Conservation (phyloP, 1,140 invertebrate genomes). For the Nasonia vitripennis region DNA sequence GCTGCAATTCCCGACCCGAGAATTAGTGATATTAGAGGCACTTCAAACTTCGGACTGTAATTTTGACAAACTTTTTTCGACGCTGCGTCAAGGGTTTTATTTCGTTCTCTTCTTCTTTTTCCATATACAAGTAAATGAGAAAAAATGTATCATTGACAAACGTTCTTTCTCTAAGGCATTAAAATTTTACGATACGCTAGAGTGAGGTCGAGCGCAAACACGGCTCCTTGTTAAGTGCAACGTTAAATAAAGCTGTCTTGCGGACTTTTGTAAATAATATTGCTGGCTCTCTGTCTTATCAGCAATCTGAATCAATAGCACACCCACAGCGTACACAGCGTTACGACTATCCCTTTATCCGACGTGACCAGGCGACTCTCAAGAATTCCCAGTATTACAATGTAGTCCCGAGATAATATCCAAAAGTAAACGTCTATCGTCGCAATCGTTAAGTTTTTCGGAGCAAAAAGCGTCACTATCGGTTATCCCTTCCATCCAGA, state of each 20-base stretch:
- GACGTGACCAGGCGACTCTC: background rate
- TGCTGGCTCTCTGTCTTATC: background rate
- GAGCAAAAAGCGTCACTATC: background rate
- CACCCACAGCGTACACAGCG: background rate
- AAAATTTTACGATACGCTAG: background rate
- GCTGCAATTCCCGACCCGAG: background rate
- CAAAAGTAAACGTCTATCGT: background rate
- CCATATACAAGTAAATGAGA: background rate
- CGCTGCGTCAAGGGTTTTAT: background rate
- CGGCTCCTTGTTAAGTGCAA: background rate
- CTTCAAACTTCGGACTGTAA: background rate
- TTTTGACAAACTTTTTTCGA: no score
- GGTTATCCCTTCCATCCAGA: background rate
- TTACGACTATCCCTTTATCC: background rate
- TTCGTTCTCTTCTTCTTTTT: background rate
- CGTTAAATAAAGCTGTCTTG: background rate
- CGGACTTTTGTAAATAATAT: background rate
- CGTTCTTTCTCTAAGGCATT: background rate
- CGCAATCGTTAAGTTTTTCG: background rate
- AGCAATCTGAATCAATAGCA: background rate
- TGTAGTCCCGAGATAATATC: background rate
- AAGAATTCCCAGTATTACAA: background rate
- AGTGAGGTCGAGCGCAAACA: background rate
- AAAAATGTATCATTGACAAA: background rate
- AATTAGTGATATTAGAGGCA: background rate